Evolutionary conservation across 2,113 vertebrate genomes (phyloP).

Genomic region (Pan paniscus): DNA sequence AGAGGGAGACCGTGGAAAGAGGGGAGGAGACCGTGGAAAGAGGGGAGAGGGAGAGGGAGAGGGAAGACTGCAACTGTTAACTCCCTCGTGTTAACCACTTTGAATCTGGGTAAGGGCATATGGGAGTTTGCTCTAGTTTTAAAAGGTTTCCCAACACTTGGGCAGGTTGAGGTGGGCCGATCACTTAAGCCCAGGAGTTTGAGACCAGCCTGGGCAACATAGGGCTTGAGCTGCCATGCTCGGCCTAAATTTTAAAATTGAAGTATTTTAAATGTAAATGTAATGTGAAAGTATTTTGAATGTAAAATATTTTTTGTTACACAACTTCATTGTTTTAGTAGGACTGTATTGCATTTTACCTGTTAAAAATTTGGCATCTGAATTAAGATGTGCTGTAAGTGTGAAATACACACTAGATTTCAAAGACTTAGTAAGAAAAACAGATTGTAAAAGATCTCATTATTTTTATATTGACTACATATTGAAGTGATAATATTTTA

Average conservation of each 20-base stretch:
- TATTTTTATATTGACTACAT: not conserved
- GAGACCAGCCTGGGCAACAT: too few species aligned
- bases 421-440: not conserved
- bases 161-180: too few species aligned
- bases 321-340: not conserved
- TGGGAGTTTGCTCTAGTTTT: not conserved
- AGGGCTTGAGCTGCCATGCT: not conserved
- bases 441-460: not conserved
- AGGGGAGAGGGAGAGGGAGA: too few species aligned
- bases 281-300: not conserved
- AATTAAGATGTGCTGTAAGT: not conserved
- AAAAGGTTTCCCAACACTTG: not conserved
- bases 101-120: not conserved
- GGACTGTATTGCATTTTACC: not conserved
- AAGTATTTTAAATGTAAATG: not conserved
- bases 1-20: too few species aligned
- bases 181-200: too few species aligned
- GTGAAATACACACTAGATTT: not conserved
- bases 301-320: not conserved
- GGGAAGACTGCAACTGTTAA: too few species aligned
- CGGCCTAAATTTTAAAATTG: not conserved
- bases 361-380: not conserved
- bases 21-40: too few species aligned
- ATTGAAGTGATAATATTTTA: conserved; percentile 9
- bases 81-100: not conserved